Evolutionary conservation across 2,113 vertebrate species (phyloP), one percentile per base, ranked within the genome.

Genomic region (Eudyptes chrysolophus): DNA sequence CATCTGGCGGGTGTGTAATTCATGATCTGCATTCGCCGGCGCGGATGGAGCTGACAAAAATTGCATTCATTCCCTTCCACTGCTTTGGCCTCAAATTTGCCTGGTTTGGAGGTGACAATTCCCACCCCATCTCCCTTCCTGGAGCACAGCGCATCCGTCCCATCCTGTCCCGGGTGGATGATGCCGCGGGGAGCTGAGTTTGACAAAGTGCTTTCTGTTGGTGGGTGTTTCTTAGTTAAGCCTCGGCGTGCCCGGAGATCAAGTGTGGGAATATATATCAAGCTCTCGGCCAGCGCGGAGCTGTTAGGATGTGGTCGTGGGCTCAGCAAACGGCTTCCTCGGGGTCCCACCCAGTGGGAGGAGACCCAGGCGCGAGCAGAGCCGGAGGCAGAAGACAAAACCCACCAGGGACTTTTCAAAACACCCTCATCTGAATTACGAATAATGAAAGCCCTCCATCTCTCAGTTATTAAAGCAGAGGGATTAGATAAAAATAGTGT

Each of bases 1-100:
- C 98, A 98, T 97, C 97, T 97, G 97, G 98, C 97, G 94, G 96
- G 98, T 97, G 96, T 97, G 98, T 98, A 98, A 98, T 98, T 98
- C 98, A 96, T 98, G 98, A 98, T 98, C 97, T 97, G 98, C 97
- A 98, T 98, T 98, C 96, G 91, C 87, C 94, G 89, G 94, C 75
- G 94, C 88, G 94, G 97, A 98, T 97, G 95, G 96, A 97, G 90
- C 95, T 97, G 97, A 97, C 94, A 96, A 97, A 98, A 97, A 98
- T 88, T 75, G 92, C 82, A 91, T 95, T 94, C 96, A 89, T 95
- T 97, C 90, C 95, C 76, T 92, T 90, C 42, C 85, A 82, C 88
- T 79, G 26, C 48, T 61, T 95, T 94, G 96, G 97, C 96, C 94
- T 97, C 93, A 21, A 64, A 94, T 89, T 79, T 92, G 32, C 54